Percentiles rank a stretch among this genome's conserved stretches.
phyloP scores from a whole-genome alignment of 1,140 invertebrate species.

The Heliconius congener region DNA sequence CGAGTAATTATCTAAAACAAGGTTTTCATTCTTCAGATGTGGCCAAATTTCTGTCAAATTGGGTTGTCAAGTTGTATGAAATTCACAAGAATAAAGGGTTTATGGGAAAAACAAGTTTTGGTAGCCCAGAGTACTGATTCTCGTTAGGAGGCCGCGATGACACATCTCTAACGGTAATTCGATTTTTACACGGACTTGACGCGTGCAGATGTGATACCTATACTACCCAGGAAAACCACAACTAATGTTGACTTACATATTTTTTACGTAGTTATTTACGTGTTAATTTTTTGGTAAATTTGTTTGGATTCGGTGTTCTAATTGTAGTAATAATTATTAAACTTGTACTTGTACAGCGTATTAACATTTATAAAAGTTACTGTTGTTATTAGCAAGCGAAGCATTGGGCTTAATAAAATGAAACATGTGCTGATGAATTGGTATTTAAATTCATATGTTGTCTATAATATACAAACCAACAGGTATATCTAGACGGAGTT shows the following conservation, averaged over 20 bases:
- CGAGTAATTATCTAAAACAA: neutral
- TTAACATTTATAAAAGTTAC: neutral
- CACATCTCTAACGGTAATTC: constrained; percentile 77
- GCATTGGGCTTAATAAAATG: constrained; percentile 62
- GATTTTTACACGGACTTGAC: constrained; percentile 55
- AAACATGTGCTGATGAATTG: constrained; percentile 58
- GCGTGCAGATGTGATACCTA: constrained; percentile 39
- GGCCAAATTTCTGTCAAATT: neutral
- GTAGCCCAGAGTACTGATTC: constrained; percentile 57
- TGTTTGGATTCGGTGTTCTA: no score
- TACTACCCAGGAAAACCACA: constrained; percentile 49
- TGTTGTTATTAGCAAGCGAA: constrained; percentile 14
- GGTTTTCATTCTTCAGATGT: neutral
- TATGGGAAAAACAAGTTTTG: constrained; percentile 73
- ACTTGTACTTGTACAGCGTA: neutral
- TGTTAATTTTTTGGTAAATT: no score
- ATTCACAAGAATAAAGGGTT: constrained; percentile 59
- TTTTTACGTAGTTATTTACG: neutral
- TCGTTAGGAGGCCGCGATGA: constrained; percentile 75
- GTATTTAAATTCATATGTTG: constrained; percentile 76
- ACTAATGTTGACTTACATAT: neutral
- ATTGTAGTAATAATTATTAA: neutral
- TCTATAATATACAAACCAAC: constrained; percentile 30
- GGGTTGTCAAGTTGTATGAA: constrained; percentile 18
- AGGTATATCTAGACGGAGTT: neutral